Percentiles rank a stretch among this genome's conserved stretches.
Conservation (phyloP, 2,113 vertebrate species). For the Chaetorhynchus papuensis region DNA sequence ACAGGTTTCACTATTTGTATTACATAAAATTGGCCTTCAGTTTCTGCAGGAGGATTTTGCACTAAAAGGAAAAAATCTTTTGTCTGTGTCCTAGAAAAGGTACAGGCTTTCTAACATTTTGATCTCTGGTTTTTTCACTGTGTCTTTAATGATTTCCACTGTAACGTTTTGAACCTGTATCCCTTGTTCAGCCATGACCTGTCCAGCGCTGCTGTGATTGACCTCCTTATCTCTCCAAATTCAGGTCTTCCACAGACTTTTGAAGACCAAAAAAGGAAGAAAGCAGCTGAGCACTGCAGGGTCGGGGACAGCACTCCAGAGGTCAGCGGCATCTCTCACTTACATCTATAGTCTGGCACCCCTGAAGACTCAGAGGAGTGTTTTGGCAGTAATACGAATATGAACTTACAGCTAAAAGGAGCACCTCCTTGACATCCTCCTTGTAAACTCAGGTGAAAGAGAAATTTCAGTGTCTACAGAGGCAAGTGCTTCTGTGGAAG, state of each 20-base stretch:
- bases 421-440: neutral
- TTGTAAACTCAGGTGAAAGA: neutral
- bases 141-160: neutral
- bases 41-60: neutral
- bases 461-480: neutral
- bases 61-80: neutral
- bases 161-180: neutral
- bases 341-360: neutral
- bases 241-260: neutral
- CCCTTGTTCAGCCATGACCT: neutral
- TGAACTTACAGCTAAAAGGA: neutral
- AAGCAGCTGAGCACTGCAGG: neutral
- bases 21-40: neutral
- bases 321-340: neutral
- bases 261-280: neutral
- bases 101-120: neutral
- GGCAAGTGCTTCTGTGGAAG: neutral
- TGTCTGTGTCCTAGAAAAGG: neutral
- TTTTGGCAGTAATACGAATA: neutral
- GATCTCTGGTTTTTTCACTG: neutral
- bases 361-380: neutral
- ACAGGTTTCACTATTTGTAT: neutral
- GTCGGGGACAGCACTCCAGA: accelerated
- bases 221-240: neutral
- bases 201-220: neutral